Evolutionary conservation across 2,113 vertebrate species (phyloP).

Genomic region (Trichechus manatus): DNA sequence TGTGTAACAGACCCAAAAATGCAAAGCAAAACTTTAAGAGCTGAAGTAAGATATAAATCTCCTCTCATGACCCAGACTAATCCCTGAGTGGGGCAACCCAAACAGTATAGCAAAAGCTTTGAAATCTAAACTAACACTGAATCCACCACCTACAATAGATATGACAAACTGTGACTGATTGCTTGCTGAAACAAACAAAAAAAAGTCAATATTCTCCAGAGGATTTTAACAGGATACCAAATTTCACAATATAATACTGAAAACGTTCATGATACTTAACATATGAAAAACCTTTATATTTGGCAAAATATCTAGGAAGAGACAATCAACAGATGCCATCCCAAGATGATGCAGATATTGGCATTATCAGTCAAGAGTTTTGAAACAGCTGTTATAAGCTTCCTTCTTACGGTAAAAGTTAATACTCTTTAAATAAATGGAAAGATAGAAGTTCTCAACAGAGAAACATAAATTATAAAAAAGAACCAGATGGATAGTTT

Average conservation of each 20-base stretch:
- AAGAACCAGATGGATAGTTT: not conserved
- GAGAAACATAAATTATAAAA: not conserved
- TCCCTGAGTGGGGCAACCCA: not conserved
- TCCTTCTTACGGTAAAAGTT: not conserved
- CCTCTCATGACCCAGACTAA: not conserved
- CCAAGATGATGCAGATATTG: not conserved
- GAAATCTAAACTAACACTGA: not conserved
- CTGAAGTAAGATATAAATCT: not conserved
- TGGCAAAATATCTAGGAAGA: not conserved
- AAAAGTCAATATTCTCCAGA: not conserved
- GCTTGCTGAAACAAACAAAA: not conserved
- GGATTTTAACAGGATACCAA: not conserved
- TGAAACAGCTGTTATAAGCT: not conserved
- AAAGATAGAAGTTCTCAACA: not conserved
- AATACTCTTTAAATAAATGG: conserved; percentile 37
- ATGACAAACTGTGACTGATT: not conserved
- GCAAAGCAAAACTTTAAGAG: not conserved
- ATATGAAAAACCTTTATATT: not conserved
- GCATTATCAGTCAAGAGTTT: not conserved
- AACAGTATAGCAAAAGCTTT: not conserved
- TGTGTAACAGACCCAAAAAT: not conserved
- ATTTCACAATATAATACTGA: not conserved
- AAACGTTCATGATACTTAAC: not conserved
- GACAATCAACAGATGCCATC: not conserved
- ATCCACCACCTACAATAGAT: not conserved